These are phyloP conservation scores for Carduelis carduelis DNA, from an alignment of 2,797 vertebrate species.

Conservation along the genomic window DNA sequence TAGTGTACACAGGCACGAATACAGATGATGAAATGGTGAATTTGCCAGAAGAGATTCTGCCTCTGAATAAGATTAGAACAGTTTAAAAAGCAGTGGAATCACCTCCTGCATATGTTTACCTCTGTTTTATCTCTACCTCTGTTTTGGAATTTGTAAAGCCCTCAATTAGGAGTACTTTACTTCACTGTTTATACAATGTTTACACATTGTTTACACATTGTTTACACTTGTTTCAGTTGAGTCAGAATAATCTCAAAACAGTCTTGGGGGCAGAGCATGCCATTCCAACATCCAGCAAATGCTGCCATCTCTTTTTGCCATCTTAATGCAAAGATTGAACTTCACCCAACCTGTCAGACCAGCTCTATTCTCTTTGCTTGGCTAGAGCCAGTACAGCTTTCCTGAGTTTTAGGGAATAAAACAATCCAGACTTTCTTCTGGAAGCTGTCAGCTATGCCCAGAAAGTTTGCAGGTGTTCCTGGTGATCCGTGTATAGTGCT, in stretches of 20 bases:
- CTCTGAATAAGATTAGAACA: background rate
- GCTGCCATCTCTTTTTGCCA: background rate
- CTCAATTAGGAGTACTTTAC: background rate
- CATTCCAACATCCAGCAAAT: background rate
- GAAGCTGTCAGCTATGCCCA: background rate
- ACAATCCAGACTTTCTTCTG: background rate
- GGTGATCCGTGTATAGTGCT: background rate
- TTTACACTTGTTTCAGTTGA: background rate
- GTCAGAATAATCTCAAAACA: background rate
- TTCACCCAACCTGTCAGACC: background rate
- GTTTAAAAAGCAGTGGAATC: background rate
- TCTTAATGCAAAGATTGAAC: background rate
- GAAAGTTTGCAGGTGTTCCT: rapidly evolving
- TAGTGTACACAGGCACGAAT: rapidly evolving
- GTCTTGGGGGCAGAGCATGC: background rate
- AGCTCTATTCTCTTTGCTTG: background rate
- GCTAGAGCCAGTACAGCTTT: background rate
- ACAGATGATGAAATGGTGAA: background rate
- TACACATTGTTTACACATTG: background rate
- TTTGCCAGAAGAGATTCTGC: background rate
- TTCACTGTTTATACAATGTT: background rate
- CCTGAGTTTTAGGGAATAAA: background rate
- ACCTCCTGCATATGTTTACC: background rate
- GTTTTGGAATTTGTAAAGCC: background rate
- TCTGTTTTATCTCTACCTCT: background rate